Evolutionary conservation across 2,888 invertebrate species (phyloP).

Genomic region (Acrobasis suavella): DNA sequence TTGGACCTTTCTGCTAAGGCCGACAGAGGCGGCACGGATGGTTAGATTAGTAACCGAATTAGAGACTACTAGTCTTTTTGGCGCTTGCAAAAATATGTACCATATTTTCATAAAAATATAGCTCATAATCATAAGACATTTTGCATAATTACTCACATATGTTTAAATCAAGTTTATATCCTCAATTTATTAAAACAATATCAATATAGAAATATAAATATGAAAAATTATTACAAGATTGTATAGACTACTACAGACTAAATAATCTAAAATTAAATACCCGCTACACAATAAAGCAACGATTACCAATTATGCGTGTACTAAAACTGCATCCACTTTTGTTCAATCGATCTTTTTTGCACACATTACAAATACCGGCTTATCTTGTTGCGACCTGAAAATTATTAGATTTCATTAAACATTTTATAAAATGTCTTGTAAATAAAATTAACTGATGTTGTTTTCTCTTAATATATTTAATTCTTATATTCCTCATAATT

Average conservation of each 20-base stretch:
- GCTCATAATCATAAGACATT: too few species aligned
- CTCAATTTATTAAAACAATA: too few species aligned
- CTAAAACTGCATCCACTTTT: not conserved
- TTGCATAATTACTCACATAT: too few species aligned
- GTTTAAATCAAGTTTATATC: too few species aligned
- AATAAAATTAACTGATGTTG: not conserved
- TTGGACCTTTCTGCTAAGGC: too few species aligned
- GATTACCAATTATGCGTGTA: not conserved
- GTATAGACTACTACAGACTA: not conserved
- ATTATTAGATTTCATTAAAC: slow-evolving; percentile 29
- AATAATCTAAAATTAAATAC: not conserved
- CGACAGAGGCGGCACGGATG: too few species aligned
- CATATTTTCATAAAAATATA: too few species aligned
- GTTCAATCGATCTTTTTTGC: slow-evolving; percentile 27
- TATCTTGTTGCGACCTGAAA: slow-evolving; percentile 49
- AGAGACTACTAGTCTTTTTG: too few species aligned
- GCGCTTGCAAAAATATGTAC: too few species aligned
- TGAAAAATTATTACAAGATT: not conserved
- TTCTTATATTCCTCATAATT: too few species aligned
- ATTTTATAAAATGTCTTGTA: not conserved
- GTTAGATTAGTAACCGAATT: too few species aligned
- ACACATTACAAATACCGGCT: slow-evolving; percentile 39
- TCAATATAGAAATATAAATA: not conserved
- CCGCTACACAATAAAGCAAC: not conserved
- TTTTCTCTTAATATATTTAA: too few species aligned